Evolutionary conservation across 2,113 vertebrate species (phyloP).

Genomic region (Lethenteron camtschaticum): DNA sequence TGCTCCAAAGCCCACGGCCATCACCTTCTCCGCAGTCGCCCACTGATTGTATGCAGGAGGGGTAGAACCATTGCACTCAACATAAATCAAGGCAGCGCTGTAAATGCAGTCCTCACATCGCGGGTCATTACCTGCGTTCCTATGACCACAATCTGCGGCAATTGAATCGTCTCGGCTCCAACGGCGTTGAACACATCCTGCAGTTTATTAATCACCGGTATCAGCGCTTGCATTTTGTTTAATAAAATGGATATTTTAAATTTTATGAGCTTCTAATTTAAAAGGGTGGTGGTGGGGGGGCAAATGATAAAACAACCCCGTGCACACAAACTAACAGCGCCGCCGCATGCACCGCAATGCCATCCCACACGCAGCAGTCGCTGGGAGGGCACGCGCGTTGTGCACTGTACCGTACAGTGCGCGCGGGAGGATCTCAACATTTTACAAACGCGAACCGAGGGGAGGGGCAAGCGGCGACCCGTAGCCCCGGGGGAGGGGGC

Average conservation of each 20-base stretch:
- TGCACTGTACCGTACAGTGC: not conserved
- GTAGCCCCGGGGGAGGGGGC: too few relatives aligned
- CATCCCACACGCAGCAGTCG: not conserved
- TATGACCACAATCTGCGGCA: slow-evolving; percentile 40
- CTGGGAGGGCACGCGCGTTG: not conserved
- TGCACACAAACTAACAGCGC: not conserved
- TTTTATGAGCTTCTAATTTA: too few relatives aligned
- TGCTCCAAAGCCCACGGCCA: not conserved
- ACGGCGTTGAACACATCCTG: slow-evolving; percentile 43
- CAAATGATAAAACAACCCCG: not conserved
- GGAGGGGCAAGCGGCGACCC: too few relatives aligned
- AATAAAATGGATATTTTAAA: not conserved
- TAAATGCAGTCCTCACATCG: not conserved
- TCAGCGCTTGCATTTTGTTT: slow-evolving; percentile 31
- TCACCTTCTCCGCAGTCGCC: not conserved
- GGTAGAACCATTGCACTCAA: not conserved
- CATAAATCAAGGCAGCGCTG: not conserved
- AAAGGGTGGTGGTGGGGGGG: too few relatives aligned
- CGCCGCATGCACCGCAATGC: not conserved
- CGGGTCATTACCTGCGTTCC: slow-evolving; percentile 27
- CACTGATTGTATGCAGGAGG: not conserved
- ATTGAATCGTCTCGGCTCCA: slow-evolving; percentile 30
- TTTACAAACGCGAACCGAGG: too few relatives aligned
- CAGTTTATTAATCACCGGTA: slow-evolving; percentile 38
- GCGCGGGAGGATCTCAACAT: too few relatives aligned